phyloP scores from a whole-genome alignment of 2,113 vertebrate species.

The Mirounga angustirostris region DNA sequence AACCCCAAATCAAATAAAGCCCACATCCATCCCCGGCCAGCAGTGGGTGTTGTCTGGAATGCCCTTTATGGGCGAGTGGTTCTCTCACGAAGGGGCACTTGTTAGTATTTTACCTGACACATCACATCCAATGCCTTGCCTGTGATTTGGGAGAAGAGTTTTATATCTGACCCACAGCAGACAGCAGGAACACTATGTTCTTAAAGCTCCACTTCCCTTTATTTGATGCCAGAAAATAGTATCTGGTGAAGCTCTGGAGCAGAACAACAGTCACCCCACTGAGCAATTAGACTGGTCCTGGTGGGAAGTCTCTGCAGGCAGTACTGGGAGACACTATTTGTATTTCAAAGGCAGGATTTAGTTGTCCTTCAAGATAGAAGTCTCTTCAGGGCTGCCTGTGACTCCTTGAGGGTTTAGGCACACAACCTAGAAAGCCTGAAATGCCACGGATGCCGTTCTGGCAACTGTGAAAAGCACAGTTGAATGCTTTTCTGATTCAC shows the following conservation, averaged over 20 bases:
- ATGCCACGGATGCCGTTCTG: neutral
- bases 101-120: constrained; percentile 76
- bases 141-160: constrained; percentile 72
- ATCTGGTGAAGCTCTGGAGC: constrained; percentile 61
- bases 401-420: constrained; percentile 64
- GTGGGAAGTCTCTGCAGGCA: constrained; percentile 60
- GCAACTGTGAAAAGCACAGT: neutral
- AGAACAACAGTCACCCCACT: constrained; percentile 54
- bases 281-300: constrained; percentile 74
- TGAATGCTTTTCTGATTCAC: neutral
- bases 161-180: constrained; percentile 55
- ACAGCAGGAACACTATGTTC: constrained; percentile 66
- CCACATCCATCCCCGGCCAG: constrained; percentile 39
- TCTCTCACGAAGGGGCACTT: constrained; percentile 72
- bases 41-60: constrained; percentile 64
- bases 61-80: constrained; percentile 68
- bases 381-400: constrained; percentile 62
- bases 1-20: constrained; percentile 81
- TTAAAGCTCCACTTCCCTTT: constrained; percentile 73
- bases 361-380: constrained; percentile 66
- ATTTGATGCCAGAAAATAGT: constrained; percentile 77
- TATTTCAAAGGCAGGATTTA: constrained; percentile 78
- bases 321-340: constrained; percentile 62
- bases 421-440: constrained; percentile 36
- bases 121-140: constrained; percentile 50